phyloP scores from a whole-genome alignment of 2,888 invertebrate species.

The Zygothrica quintamaculata region DNA sequence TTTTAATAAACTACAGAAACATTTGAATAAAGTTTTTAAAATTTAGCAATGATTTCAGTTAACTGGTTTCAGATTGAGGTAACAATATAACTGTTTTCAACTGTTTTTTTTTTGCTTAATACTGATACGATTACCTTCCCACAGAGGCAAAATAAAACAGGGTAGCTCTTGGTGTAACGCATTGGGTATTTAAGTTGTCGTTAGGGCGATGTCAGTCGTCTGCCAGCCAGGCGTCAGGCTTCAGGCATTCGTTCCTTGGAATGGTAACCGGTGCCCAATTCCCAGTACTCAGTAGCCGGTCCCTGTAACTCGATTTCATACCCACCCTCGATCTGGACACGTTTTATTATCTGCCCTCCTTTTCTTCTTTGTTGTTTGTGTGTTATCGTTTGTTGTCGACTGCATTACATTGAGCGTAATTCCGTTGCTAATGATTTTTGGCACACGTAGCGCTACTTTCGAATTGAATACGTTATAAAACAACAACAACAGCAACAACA shows the following conservation, averaged over 20 bases:
- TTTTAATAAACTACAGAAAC: too few relatives aligned
- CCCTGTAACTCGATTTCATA: not conserved
- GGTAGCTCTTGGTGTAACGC: constrained; percentile 41
- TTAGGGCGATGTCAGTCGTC: constrained; percentile 63
- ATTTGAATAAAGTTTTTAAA: too few relatives aligned
- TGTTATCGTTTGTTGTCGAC: constrained; percentile 53
- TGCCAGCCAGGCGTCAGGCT: constrained; percentile 44
- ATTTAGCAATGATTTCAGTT: too few relatives aligned
- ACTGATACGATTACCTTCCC: constrained; percentile 10
- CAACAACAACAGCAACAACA: constrained; percentile 44
- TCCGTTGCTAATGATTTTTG: constrained; percentile 83
- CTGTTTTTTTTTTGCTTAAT: not conserved
- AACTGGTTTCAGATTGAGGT: too few relatives aligned
- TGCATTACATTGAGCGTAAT: constrained; percentile 83
- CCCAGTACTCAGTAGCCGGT: not conserved
- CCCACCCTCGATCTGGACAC: constrained; percentile 56
- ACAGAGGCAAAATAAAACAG: constrained; percentile 39
- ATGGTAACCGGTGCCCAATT: not conserved
- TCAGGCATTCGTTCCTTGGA: constrained; percentile 43
- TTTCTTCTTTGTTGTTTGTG: constrained; percentile 34
- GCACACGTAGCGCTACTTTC: constrained; percentile 82
- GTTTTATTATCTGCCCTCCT: constrained; percentile 77
- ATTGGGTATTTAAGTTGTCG: constrained; percentile 74
- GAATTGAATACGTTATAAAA: constrained; percentile 80
- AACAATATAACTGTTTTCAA: too few relatives aligned